Percentiles rank a stretch among this genome's conserved stretches.
Evolutionary conservation across 2,113 vertebrate genomes (phyloP).

Genomic region (Erpornis zantholeuca): DNA sequence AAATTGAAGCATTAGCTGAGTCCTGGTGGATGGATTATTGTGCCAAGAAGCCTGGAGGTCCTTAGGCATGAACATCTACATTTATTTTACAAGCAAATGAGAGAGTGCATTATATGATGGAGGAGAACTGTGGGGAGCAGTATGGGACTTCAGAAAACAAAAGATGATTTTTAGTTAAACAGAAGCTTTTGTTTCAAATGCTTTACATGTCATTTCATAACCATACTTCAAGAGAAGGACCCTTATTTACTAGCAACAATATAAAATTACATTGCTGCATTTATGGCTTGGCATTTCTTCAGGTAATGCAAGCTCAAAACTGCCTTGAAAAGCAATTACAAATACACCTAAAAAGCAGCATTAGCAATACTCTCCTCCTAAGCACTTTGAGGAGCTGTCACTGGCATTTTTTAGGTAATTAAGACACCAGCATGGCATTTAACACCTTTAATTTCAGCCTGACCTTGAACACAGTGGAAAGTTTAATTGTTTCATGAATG

Average conservation of each 20-base stretch:
- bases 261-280: background rate
- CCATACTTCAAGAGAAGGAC: background rate
- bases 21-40: background rate
- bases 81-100: background rate
- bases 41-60: background rate
- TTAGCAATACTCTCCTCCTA: background rate
- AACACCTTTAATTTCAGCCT: background rate
- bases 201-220: background rate
- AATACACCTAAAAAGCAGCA: background rate
- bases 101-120: background rate
- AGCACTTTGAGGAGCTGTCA: background rate
- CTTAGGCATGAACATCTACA: background rate
- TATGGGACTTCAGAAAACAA: background rate
- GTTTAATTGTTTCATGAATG: background rate
- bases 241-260: background rate
- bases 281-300: background rate
- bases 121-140: background rate
- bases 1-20: background rate
- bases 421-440: background rate
- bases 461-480: background rate
- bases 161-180: background rate
- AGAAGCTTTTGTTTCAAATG: background rate
- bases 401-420: background rate
- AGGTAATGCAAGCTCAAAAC: background rate
- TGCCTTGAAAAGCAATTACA: background rate